Base-by-base conservation (phyloP, 1,140 invertebrate genomes). In the Hydropsyche tenuis region DNA sequence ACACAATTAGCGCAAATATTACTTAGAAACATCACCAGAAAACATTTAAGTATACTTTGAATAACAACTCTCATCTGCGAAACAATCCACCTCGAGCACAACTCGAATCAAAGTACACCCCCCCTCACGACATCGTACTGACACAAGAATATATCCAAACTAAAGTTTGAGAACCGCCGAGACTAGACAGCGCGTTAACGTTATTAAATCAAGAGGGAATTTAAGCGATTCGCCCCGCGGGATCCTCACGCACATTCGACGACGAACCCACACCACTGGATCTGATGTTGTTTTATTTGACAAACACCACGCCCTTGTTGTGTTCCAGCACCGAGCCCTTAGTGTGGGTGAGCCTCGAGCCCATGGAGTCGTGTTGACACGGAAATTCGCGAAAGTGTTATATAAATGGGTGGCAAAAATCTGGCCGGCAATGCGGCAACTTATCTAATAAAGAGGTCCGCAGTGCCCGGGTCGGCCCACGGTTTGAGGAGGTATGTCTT, bases 201-300 rank as follows among this genome's bases (percentile, higher is more conserved):
- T 60, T 60, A 60, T 60, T 27, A 60, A 27, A 60, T 60, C 56
- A 60, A 48, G 56, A 25, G 56, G 20, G 23, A 60, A 60, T 60
- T 60, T 27, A 27, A 14, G 20, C 56, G 56, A 60, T 60, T 60
- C 23, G 20, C 20, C 20, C 23, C 4, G 56, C 22, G 22, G 56
- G 56, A 60, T 12, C 23, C 6, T 9, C 51, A 18, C 20, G 16
- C 16, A 18, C 20, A 56, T 56, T 56, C 18, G 18, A 23, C 51
- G 51, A 16, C 56, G 23, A 1, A 3, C 62, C 23, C n/a, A 51
- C 56, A 23, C 23, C 45, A 46, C 43, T 27, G 9, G 30, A 48
- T 68, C 65, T 11, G 65, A 68, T 68, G 65, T 68, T 68, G 65
- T 68, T 68, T 68, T 68, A 68, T 68, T 68, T 46, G 65, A 68